Conservation (phyloP, 2,113 vertebrate genomes). For the Benitochromis conjunctus region DNA sequence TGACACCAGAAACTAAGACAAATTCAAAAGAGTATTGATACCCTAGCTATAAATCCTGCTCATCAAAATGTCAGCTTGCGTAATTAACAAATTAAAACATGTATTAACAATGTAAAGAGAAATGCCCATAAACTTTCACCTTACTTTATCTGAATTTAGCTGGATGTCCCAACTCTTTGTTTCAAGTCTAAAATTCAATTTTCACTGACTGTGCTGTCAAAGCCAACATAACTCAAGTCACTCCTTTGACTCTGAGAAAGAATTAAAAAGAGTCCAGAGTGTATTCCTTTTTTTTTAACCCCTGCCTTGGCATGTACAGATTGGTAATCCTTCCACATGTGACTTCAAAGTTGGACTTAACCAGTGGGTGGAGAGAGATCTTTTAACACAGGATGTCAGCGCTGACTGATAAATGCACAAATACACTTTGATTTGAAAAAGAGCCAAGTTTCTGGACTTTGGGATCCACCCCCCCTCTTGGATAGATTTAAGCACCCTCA, state of each 20-base stretch:
- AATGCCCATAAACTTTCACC: background rate
- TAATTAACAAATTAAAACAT: background rate
- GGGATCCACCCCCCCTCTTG: background rate
- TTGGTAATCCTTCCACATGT: constrained; percentile 9
- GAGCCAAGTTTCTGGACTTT: constrained; percentile 34
- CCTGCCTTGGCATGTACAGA: background rate
- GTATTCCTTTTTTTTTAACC: background rate
- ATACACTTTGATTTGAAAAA: constrained; percentile 57
- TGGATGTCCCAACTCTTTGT: background rate
- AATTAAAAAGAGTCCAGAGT: constrained; percentile 10
- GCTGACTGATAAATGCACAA: constrained; percentile 35
- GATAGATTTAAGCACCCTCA: background rate
- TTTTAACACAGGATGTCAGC: constrained; percentile 31
- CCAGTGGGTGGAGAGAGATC: constrained; percentile 19
- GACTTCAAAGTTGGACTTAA: constrained; percentile 45
- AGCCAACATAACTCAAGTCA: constrained; percentile 1
- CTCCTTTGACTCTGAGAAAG: background rate
- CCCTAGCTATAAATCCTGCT: background rate
- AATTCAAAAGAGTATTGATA: background rate
- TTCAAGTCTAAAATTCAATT: background rate
- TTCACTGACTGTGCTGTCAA: background rate
- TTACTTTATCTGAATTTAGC: background rate
- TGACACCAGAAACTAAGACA: background rate
- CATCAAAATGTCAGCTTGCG: background rate
- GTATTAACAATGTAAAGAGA: background rate